A percentile compares a stretch with the other conserved stretches of the same genome.
Evolutionary conservation across 53 echinoderm and acorn worm species (phyloP).

Genomic region (Temnopleurus reevesii): DNA sequence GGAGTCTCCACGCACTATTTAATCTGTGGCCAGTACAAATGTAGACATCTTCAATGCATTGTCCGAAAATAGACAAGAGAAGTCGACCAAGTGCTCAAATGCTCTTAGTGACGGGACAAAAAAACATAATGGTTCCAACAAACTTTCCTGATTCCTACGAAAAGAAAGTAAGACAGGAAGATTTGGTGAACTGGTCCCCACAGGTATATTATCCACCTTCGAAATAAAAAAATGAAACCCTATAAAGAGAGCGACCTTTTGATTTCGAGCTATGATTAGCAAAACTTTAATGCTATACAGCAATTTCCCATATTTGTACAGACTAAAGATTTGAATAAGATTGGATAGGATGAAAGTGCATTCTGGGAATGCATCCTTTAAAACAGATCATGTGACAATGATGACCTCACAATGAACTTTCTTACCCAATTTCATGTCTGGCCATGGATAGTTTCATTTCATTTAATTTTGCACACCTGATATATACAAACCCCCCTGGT

Average conservation of each 20-base stretch:
- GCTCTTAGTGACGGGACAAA: not conserved
- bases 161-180: not conserved
- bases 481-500: not conserved
- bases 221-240: not conserved
- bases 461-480: not conserved
- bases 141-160: not conserved
- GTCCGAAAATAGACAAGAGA: not conserved
- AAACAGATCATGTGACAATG: not conserved
- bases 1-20: not conserved
- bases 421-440: not conserved
- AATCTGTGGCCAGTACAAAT: not conserved
- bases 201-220: not conserved
- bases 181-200: not conserved
- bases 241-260: not conserved
- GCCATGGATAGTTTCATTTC: not conserved
- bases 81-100: not conserved
- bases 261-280: too few relatives aligned
- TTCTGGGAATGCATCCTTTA: not conserved
- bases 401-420: constrained; percentile 4
- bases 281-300: too few relatives aligned
- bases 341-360: too few relatives aligned
- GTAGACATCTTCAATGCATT: not conserved
- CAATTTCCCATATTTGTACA: too few relatives aligned
- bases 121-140: not conserved
- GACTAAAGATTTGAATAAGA: not conserved